Conservation (phyloP, 2,888 invertebrate genomes). For the Dioctria linearis region DNA sequence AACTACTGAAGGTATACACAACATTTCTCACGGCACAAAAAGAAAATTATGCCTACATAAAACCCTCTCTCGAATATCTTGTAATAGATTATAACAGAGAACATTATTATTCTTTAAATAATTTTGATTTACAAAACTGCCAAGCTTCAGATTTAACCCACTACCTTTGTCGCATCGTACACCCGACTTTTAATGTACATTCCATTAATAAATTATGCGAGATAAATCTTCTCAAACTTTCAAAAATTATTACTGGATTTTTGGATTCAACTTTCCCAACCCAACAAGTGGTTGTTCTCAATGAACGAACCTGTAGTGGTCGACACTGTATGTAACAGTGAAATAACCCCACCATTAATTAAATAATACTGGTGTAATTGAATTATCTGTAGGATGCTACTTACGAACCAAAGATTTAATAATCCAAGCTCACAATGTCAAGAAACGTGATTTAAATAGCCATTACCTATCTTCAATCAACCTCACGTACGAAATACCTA, state of each 20-base stretch:
- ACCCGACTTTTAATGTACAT: constrained; percentile 6
- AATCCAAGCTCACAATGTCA: constrained; percentile 3
- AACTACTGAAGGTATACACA: too few species aligned
- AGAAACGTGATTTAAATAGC: too few species aligned
- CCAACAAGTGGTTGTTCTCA: constrained; percentile 10
- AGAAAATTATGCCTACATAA: too few species aligned
- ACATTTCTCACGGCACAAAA: too few species aligned
- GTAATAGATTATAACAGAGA: too few species aligned
- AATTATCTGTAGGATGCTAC: not conserved
- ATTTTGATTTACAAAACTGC: too few species aligned
- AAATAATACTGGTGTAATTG: not conserved
- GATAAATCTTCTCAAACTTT: not conserved
- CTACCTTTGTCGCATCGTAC: too few species aligned
- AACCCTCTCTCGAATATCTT: too few species aligned
- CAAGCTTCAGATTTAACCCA: too few species aligned
- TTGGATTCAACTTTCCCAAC: not conserved
- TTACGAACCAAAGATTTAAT: not conserved
- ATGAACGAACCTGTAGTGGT: not conserved
- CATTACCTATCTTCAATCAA: too few species aligned
- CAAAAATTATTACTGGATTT: not conserved
- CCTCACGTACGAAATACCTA: too few species aligned
- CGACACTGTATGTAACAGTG: not conserved
- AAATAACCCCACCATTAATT: not conserved
- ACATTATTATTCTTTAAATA: too few species aligned
- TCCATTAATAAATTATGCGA: not conserved